Base-by-base conservation (phyloP, 2,888 invertebrate genomes). In the Hirtodrosophila alboralis region DNA sequence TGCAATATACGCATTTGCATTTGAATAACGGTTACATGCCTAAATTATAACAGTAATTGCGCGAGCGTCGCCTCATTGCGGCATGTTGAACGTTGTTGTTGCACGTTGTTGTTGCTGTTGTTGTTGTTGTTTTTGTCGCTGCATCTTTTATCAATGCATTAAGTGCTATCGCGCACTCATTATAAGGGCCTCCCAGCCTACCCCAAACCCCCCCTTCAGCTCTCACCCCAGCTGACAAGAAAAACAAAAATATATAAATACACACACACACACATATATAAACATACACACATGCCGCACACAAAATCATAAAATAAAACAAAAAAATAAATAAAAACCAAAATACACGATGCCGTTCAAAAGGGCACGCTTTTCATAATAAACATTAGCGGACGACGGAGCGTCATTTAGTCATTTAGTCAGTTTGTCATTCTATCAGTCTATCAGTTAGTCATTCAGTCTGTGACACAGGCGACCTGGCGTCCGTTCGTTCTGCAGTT, bases 291-390 rank as follows among this genome's bases (percentile, higher is more conserved):
- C 37, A 57, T 48, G 60, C 54, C 41, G 52, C 49, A 49, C 49
- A 49, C 38, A 51, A 47, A 70, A 75, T 23, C 23, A 52, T 54
- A 34, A 40, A 53, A 43, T 56, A 68, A 69, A 70, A 49, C 48
- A 66, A 66, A 66, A n/a, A 53, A 56, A 64, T 51, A 64, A 64
- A 64, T 56, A 48, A 60, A 60, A 51, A 71, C 49, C 57, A 69
- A 76, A 74, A 76, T 75, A 84, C 78, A 76, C 67, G 81, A 67
- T 75, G 74, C 67, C 81, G 81, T 84, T 78, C 81, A 84, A 83
- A 84, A 84, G 81, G 84, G 81, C 81, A 83, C 84, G 78, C 81
- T 84, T 83, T 78, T 76, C 81, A 84, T 74, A 83, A 84, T 84
- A 83, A 84, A 84, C 84, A 81, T 84, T 80, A 68, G 78, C 73